Evolutionary conservation across 2,113 vertebrate genomes (phyloP).

Genomic region (Sclerurus mexicanus): DNA sequence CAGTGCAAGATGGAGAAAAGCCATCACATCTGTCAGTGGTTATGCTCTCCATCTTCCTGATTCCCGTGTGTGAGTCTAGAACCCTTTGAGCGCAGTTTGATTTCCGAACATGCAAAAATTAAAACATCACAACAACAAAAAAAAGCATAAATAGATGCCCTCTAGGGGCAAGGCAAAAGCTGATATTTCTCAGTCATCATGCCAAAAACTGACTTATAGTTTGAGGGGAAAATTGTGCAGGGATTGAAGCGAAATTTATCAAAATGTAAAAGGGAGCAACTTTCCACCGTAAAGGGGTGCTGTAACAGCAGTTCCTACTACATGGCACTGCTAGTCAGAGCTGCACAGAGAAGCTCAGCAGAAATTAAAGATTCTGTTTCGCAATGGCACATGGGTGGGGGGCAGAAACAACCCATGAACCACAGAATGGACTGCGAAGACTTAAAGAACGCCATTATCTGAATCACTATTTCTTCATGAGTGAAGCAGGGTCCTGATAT

Average conservation of each 20-base stretch:
- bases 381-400: not conserved
- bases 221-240: not conserved
- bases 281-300: not conserved
- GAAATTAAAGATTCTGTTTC: not conserved
- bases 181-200: not conserved
- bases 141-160: not conserved
- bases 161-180: not conserved
- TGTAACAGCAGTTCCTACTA: not conserved
- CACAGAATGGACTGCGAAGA: not conserved
- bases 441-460: accelerated
- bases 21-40: not conserved
- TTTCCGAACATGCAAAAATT: not conserved
- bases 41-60: accelerated
- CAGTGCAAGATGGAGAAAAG: not conserved
- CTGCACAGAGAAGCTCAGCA: not conserved
- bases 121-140: not conserved
- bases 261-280: not conserved
- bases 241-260: not conserved
- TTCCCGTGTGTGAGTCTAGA: not conserved
- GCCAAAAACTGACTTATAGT: not conserved
- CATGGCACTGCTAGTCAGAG: not conserved
- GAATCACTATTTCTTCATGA: not conserved
- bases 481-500: not conserved
- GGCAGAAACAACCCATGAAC: not conserved
- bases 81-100: not conserved